phyloP scores from a whole-genome alignment of 2,797 vertebrate species.

The Poliocrania exsul region DNA sequence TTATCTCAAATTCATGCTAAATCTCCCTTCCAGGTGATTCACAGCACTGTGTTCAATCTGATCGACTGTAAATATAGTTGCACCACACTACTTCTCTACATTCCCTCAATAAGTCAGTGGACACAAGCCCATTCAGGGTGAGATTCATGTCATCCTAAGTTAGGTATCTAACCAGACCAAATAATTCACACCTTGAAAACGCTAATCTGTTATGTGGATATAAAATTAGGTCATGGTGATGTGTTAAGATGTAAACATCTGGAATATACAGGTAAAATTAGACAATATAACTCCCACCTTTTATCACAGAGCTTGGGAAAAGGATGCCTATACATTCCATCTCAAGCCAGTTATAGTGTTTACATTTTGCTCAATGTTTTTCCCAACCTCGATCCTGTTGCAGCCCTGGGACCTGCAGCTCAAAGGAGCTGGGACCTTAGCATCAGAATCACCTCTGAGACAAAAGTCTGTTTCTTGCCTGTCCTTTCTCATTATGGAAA shows the following conservation, averaged over 20 bases:
- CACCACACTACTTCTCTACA: background rate
- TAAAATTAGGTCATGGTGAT: background rate
- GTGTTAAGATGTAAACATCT: background rate
- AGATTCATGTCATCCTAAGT: background rate
- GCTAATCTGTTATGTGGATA: background rate
- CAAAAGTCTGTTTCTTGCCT: constrained; percentile 24
- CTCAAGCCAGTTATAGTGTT: background rate
- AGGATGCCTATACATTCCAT: background rate
- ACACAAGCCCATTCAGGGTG: background rate
- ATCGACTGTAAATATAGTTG: background rate
- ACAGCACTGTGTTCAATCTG: background rate
- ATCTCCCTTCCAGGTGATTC: background rate
- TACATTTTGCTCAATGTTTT: background rate
- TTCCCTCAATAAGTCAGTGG: background rate
- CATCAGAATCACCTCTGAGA: background rate
- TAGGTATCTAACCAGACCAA: background rate
- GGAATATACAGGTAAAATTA: background rate
- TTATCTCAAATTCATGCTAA: background rate
- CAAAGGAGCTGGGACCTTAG: constrained; percentile 26
- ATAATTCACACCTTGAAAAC: background rate
- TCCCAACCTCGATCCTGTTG: background rate
- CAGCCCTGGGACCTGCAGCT: background rate
- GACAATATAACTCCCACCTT: background rate
- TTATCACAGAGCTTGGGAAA: background rate
- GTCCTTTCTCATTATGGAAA: constrained; percentile 11